Evolutionary conservation across 92 coral and sea anemone genomes (phyloP), one percentile per base, ranked within the genome.

Genomic region (Porites cylindrica): DNA sequence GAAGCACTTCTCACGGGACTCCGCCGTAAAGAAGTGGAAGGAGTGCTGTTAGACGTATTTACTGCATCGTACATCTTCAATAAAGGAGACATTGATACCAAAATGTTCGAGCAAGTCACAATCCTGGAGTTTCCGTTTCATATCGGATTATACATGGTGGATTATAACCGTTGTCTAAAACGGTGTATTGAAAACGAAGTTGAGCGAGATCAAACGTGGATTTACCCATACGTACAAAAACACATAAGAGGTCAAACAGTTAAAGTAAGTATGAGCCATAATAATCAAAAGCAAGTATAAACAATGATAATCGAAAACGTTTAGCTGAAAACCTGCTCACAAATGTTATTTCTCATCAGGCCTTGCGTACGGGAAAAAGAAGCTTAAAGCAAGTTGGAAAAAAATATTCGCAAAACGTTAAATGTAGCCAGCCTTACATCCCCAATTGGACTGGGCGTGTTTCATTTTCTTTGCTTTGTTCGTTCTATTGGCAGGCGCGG

Each of bases 1-100:
- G 85, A 68, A 52, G 77, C 66, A 6, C 85, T 81, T 24, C 14
- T 24, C 18, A 23, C 1, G 17, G 85, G 52, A 18, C 62, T 81
- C 16, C 26, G 17, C 18, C 10, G 70, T 11, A 19, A 56, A 6
- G 67, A 81, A 20, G 77, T 82, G 1, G 86, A 82, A 18, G 86
- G 86, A 11, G 26, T 82, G 3, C 68, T 82, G 32, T 54, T 82
- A 14, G 86, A 82, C 18, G 69, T 56, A 58, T 70, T 70, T 47
- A 71, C 56, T 54, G 24, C 86, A 7, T 19, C 9, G 0, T 82
- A 82, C 79, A 56, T 29, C 23, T 16, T 59, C 54, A 82, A 82
- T 77, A 29, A 70, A 3, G 52, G 11, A 1, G 9, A 18, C 9
- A 56, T 4, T 10, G 50, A 82, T 32, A 20, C 62, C 14, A 23